Evolutionary conservation across 2,888 invertebrate genomes (phyloP), one percentile per base, ranked within the genome.

Genomic region (Andricus quercusramuli): DNA sequence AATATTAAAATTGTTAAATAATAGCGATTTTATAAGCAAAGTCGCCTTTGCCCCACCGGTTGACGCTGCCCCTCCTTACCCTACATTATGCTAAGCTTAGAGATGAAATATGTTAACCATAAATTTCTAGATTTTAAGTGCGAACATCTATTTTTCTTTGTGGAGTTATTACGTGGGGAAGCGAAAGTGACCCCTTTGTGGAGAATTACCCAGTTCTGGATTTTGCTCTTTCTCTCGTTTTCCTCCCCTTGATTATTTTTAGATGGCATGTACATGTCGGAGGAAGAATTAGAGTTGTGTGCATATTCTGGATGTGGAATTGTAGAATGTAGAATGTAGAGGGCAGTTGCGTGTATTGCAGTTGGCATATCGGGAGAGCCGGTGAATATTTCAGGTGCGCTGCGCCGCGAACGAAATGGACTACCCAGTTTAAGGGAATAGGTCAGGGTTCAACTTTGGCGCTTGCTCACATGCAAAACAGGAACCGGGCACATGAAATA

Each of bases 321-420:
- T 47, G 44, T 5, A 68, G 68, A 68, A 68, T 17, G 44, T 37
- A 37, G 37, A 44, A 25, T 37, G 29, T 32, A 51, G 29, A 25
- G 70, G 51, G 47, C 70, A 70, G 51, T 51, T 70, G 70, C 70
- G 70, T 70, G 51, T 25, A 70, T 70, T 70, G 51, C 47, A 70
- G 51, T 70, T 70, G 70, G 70, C 70, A 70, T 70, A 70, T 70
- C 70, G 70, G 47, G 51, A 29, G 5, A 70, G 70, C 29, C 44
- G 20, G 47, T 70, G 70, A 70, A 70, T 70, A 70, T 32, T 70
- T 70, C 29, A 70, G 66, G 32, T 66, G 66, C 66, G 66, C 66
- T 1, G 37, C 17, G 66, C 66, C 9, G 37, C 17, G 66, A 70
- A 51, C 51, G 70, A 29, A 70, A 70, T n/a, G n/a, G 32, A 37